A percentile compares a stretch with the other conserved stretches of the same genome.
Conservation (phyloP, 2,888 invertebrate genomes). For the Cephus sareptanus region DNA sequence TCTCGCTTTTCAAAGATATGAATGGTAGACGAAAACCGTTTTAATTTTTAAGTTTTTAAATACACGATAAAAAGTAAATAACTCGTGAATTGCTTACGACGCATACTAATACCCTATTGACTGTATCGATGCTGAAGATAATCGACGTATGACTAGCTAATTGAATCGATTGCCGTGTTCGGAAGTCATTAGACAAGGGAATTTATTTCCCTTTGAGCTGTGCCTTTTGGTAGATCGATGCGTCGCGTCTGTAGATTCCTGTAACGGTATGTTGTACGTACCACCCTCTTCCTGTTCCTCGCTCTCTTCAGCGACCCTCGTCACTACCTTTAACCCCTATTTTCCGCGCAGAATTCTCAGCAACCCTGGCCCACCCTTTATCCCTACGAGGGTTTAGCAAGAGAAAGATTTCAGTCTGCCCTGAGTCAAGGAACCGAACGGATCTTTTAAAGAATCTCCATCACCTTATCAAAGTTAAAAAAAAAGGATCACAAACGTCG, state of each 20-base stretch:
- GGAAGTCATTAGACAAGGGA: slow-evolving; percentile 42
- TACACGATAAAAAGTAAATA: too few species aligned
- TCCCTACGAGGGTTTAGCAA: slow-evolving; percentile 10
- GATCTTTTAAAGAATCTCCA: not conserved
- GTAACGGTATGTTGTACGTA: slow-evolving; percentile 51
- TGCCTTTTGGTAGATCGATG: slow-evolving; percentile 52
- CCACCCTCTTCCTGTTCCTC: slow-evolving; percentile 51
- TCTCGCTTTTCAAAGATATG: too few species aligned
- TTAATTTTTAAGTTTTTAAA: too few species aligned
- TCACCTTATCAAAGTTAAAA: not conserved
- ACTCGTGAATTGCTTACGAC: not conserved
- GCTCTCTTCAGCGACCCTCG: slow-evolving; percentile 17
- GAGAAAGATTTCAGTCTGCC: slow-evolving; percentile 21
- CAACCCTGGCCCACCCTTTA: slow-evolving; percentile 14
- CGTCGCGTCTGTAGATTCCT: slow-evolving; percentile 50
- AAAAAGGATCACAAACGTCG: not conserved
- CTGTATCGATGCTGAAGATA: not conserved
- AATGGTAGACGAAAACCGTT: too few species aligned
- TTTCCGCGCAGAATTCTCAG: not conserved
- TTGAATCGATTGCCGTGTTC: slow-evolving; percentile 42
- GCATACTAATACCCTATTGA: not conserved
- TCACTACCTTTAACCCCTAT: slow-evolving; percentile 10
- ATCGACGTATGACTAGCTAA: slow-evolving; percentile 1
- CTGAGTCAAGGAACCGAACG: slow-evolving; percentile 3
- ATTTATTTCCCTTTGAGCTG: slow-evolving; percentile 38